Percentiles rank a stretch among this genome's conserved stretches.
phyloP scores from a whole-genome alignment of 2,888 invertebrate species.

The Tetramorium bicarinatum region DNA sequence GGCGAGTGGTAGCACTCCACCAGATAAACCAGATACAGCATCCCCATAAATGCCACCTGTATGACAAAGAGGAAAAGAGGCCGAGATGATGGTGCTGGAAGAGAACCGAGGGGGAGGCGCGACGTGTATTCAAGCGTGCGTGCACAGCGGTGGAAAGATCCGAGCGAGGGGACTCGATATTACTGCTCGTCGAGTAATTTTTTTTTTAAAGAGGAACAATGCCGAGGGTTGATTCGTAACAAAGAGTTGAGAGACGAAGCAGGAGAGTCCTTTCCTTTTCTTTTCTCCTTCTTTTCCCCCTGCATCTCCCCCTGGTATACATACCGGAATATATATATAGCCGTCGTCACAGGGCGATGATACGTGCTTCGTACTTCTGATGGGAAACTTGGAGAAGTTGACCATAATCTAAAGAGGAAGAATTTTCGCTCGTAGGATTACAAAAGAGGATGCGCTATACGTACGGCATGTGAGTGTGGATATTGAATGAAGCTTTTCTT shows the following conservation, averaged over 20 bases:
- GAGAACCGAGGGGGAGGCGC: neutral
- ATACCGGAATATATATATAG: slow-evolving; percentile 92
- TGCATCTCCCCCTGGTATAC: slow-evolving; percentile 57
- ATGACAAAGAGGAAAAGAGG: slow-evolving; percentile 39
- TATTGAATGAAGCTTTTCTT: neutral
- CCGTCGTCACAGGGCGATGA: slow-evolving; percentile 94
- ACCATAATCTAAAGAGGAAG: slow-evolving; percentile 87
- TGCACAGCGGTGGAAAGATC: neutral
- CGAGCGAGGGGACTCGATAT: slow-evolving; percentile 16
- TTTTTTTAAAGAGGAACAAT: slow-evolving; percentile 12
- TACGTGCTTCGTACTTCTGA: slow-evolving; percentile 89
- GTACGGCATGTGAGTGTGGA: neutral
- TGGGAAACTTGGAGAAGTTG: slow-evolving; percentile 89
- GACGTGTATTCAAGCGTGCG: slow-evolving; percentile 23
- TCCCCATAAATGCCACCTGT: slow-evolving; percentile 91
- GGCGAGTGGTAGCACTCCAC: slow-evolving; percentile 95
- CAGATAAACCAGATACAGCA: slow-evolving; percentile 93
- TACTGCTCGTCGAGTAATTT: slow-evolving; percentile 28
- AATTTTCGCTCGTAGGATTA: neutral
- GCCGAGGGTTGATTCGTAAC: neutral
- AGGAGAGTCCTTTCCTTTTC: neutral
- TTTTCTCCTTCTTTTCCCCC: neutral
- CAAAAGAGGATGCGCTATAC: neutral
- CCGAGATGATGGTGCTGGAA: neutral
- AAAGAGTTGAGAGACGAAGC: neutral